Percentiles rank a stretch among this genome's conserved stretches.
phyloP scores from a whole-genome alignment of 64 coral and sea anemone genomes.

The Stichodactyla helianthus region DNA sequence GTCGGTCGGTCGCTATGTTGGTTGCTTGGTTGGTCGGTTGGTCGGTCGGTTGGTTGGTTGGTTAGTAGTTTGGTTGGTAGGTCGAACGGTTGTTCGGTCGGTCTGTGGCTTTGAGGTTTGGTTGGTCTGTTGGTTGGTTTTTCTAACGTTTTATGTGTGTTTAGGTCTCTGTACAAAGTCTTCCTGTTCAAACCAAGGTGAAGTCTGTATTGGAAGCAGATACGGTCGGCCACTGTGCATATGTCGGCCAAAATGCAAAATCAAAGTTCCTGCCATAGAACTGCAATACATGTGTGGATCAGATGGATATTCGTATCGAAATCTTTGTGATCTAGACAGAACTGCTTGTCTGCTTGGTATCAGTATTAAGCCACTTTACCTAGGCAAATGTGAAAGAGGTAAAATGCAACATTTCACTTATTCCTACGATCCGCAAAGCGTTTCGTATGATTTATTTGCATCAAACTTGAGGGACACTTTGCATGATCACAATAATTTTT shows the following conservation, averaged over 20 bases:
- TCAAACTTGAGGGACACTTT: too few species aligned
- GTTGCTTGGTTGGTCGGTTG: too few species aligned
- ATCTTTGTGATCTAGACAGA: slow-evolving; percentile 33
- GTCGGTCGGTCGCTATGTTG: too few species aligned
- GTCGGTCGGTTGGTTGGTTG: too few species aligned
- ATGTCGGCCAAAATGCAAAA: slow-evolving; percentile 28
- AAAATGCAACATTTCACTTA: not conserved
- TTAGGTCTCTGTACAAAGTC: not conserved
- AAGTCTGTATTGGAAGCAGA: slow-evolving; percentile 14
- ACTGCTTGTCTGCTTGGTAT: slow-evolving; percentile 34
- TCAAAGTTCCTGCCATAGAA: not conserved
- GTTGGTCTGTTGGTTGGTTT: not conserved
- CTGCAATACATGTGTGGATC: slow-evolving; percentile 27
- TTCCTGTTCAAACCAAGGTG: slow-evolving; percentile 17
- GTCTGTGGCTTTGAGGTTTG: too few species aligned
- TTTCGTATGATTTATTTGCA: too few species aligned
- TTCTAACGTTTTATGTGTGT: not conserved
- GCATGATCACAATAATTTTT: too few species aligned
- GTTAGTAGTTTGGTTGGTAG: too few species aligned
- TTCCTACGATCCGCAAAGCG: not conserved
- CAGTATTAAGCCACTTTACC: slow-evolving; percentile 1
- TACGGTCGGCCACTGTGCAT: not conserved
- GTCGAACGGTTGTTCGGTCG: too few species aligned
- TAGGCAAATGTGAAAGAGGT: slow-evolving; percentile 33
- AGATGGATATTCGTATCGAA: slow-evolving; percentile 40